A percentile compares a stretch with the other conserved stretches of the same genome.
These are phyloP conservation scores for Sternotherus odoratus DNA, from an alignment of 2,797 vertebrate species.

Conservation along the genomic window DNA sequence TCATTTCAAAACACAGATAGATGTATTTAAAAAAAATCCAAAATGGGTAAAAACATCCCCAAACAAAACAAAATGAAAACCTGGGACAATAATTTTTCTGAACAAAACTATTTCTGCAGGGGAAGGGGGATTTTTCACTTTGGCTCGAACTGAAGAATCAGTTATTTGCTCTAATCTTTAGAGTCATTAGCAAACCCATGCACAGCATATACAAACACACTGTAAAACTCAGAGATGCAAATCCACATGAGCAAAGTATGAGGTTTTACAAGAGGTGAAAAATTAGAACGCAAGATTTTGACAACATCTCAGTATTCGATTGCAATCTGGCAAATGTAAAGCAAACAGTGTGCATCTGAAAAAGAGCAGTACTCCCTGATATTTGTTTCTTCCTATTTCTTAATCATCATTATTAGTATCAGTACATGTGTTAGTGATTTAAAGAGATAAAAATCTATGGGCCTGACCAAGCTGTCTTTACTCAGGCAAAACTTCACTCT, in stretches of 20 bases:
- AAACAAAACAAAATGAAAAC: not conserved
- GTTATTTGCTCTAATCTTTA: not conserved
- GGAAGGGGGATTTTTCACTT: not conserved
- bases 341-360: fast-evolving
- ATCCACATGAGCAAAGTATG: not conserved
- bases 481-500: not conserved
- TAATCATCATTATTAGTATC: not conserved
- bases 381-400: constrained; percentile 15
- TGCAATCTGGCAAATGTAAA: not conserved
- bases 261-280: not conserved
- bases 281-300: not conserved
- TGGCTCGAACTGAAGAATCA: not conserved
- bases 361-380: not conserved
- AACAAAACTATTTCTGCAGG: not conserved
- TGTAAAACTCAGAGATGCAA: not conserved
- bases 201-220: not conserved
- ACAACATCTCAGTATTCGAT: not conserved
- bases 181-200: not conserved
- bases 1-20: too few relatives aligned
- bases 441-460: not conserved
- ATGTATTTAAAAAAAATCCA: too few relatives aligned
- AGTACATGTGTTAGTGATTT: constrained; percentile 3
- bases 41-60: too few relatives aligned
- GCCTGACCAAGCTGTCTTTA: not conserved
- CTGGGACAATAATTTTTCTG: too few relatives aligned